Evolutionary conservation across 2,113 vertebrate species (phyloP), one percentile per base, ranked within the genome.

Genomic region (Paralichthys olivaceus): DNA sequence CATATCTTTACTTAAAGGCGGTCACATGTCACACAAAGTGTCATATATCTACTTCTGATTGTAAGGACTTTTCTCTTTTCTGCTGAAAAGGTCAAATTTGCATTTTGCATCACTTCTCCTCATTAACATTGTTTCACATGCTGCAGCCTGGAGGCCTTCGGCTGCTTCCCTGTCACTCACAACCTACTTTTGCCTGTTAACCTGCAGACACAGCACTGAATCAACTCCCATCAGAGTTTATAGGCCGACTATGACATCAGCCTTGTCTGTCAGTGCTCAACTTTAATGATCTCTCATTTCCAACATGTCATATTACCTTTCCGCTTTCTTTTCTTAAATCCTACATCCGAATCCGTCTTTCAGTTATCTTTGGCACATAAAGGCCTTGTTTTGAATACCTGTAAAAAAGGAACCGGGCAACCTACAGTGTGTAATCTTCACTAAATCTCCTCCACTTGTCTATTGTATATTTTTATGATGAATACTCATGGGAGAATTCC

Each of bases 321-420:
- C 15, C 13, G 13, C 15, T 45, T 23, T 62, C 68, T 55, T 26
- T 29, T 43, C 43, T 34, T 34, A 34, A 47, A 79, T 79, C 68
- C 37, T 32, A 23, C 79, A 54, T 43, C 14, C 49, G 14, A 66
- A 85, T 87, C 75, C 75, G 80, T 86, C 64, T 77, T 51, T 77
- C 40, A 43, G 40, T 11, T 61, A 69, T 65, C 45, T 72, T 73
- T 84, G 17, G 17, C 45, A 47, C 45, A 6, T 47, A 19, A 47
- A 17, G 7, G 17, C 45, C 45, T 2, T 43, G 26, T 54, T 28
- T 40, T 43, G 14, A 7, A 1, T 15, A 3, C 5, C 32, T 23
- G 2, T n/a, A 7, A 1, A 0, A 17, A n/a, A n/a, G n/a, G n/a
- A n/a, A n/a, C n/a, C n/a, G n/a, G n/a, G n/a, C n/a, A n/a, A n/a